Base-by-base conservation (phyloP, 2,888 invertebrate genomes). In the Trilocha varians region DNA sequence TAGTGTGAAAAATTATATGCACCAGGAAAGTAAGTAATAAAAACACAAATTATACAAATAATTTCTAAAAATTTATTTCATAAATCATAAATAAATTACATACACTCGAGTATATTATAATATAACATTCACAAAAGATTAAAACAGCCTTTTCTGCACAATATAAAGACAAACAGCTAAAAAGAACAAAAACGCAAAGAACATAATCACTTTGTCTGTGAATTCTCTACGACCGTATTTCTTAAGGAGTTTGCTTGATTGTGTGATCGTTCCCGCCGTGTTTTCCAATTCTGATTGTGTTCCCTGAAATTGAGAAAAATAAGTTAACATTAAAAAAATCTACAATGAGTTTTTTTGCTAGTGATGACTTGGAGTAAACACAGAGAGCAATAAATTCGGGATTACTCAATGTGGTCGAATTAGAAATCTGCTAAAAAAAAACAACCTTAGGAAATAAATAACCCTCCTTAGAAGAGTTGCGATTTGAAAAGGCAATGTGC, bases 221-320 rank as follows among this genome's bases (percentile, higher is more conserved):
- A 96, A 92, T 82, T 99, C 98, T 32, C 98, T 87, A 41, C 98
- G 87, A 3, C 96, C 96, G 68, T 98, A 98, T 79, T 98, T 99
- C 42, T 95, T 95, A 36, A 99, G 80, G 6, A 99, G 85, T 72
- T 96, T 97, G 51, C 95, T 93, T 0, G 97, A 96, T 65, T 95
- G 96, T 16, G 92, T 88, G 55, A 98, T 96, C 16, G 93, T 91
- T 48, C 95, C 93, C 2, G 95, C 94, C 48, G 97, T 97, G 52
- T 91, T 90, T 57, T 93, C 91, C 32, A 97, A 82, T 71, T 98
- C 98, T 49, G 92, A 91, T 58, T 91, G 90, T 3, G 95, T 95
- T 2, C 91, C 91, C 77, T 89, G 75, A 5, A 70, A 70, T 25
- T 9, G 6, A 9, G 25, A 55, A 57, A 34, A 9, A 4, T 25